These are phyloP conservation scores for Melanostigma gelatinosum DNA, from an alignment of 2,113 vertebrate genomes.

Conservation along the genomic window DNA sequence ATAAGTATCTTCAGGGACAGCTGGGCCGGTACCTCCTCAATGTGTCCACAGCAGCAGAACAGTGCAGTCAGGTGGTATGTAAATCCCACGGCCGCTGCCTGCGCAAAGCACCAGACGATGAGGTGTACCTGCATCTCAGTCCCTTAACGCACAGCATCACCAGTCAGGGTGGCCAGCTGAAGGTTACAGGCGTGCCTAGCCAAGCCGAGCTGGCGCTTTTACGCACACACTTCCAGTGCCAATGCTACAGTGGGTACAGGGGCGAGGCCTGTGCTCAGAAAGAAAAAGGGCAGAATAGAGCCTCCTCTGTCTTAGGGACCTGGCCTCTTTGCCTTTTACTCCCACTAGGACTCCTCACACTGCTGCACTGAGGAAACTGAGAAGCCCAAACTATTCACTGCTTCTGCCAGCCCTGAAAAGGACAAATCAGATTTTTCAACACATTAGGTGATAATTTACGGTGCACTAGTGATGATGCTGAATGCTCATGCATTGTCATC, in stretches of 20 bases:
- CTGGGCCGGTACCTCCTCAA: slow-evolving; percentile 92
- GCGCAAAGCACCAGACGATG: slow-evolving; percentile 70
- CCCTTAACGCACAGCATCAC: slow-evolving; percentile 82
- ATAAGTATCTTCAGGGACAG: slow-evolving; percentile 85
- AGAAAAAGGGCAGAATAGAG: slow-evolving; percentile 65
- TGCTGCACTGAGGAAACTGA: slow-evolving; percentile 72
- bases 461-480: background rate
- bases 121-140: slow-evolving; percentile 87
- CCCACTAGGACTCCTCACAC: slow-evolving; percentile 70
- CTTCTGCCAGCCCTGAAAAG: slow-evolving; percentile 31
- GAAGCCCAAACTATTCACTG: slow-evolving; percentile 30
- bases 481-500: background rate
- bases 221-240: slow-evolving; percentile 86
- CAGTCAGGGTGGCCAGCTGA: slow-evolving; percentile 41
- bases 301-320: slow-evolving; percentile 57
- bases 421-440: slow-evolving; percentile 21
- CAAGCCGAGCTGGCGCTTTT: slow-evolving; percentile 70
- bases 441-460: background rate
- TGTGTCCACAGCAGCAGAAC: slow-evolving; percentile 84
- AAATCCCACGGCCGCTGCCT: slow-evolving; percentile 88
- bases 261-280: slow-evolving; percentile 77
- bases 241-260: slow-evolving; percentile 88
- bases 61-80: slow-evolving; percentile 89
- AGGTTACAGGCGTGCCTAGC: slow-evolving; percentile 69
- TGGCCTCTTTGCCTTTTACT: slow-evolving; percentile 73